Evolutionary conservation across 2,888 invertebrate genomes (phyloP).

Genomic region (Rhorus exstirpatorius): DNA sequence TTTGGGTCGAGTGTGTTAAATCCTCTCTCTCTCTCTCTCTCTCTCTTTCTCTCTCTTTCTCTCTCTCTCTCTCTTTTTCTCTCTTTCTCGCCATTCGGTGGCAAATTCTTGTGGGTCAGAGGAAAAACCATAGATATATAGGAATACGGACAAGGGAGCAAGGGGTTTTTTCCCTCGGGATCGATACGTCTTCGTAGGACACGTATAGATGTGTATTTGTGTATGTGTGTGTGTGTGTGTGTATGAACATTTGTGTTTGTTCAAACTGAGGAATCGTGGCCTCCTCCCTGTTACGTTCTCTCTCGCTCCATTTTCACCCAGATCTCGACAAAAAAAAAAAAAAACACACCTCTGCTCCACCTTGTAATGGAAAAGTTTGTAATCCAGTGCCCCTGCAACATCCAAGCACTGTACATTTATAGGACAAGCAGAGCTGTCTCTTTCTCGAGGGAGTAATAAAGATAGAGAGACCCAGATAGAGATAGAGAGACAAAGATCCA

Average conservation of each 20-base stretch:
- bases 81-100: conserved; percentile 36
- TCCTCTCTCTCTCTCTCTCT: conserved; percentile 12
- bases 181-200: conserved; percentile 58
- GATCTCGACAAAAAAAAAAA: conserved; percentile 46
- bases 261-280: conserved; percentile 36
- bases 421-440: conserved; percentile 14
- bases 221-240: background rate
- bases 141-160: conserved; percentile 15
- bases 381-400: conserved; percentile 52
- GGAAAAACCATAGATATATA: conserved; percentile 2
- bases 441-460: conserved; percentile 37
- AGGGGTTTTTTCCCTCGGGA: conserved; percentile 60
- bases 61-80: background rate
- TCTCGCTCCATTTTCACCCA: conserved; percentile 22
- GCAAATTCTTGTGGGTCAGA: conserved; percentile 18
- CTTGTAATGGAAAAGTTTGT: conserved; percentile 68
- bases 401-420: background rate
- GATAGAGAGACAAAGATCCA: background rate
- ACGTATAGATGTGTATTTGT: background rate
- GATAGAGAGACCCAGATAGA: conserved; percentile 28
- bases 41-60: too few relatives aligned
- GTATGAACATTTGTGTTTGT: background rate
- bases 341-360: conserved; percentile 40
- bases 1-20: conserved; percentile 66
- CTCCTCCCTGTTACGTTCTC: conserved; percentile 22